These are phyloP conservation scores for Petrocephalus microphthalmus DNA, from an alignment of 2,113 vertebrate genomes.

Conservation along the genomic window DNA sequence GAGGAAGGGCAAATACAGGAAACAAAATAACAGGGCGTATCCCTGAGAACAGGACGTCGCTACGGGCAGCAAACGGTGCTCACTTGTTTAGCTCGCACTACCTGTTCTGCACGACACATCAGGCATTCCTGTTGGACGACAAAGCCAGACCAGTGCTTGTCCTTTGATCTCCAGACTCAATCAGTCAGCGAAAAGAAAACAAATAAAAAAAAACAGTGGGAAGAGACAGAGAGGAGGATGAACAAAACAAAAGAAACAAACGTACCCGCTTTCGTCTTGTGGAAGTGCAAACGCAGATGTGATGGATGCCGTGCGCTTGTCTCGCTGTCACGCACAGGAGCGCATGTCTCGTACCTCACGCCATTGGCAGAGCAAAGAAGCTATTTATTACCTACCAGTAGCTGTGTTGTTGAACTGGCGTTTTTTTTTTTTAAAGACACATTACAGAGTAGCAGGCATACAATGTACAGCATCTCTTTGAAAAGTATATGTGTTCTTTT, in stretches of 20 bases:
- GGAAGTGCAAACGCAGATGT: background rate
- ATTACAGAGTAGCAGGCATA: background rate
- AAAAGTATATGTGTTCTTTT: conserved; percentile 19
- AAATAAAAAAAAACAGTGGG: background rate
- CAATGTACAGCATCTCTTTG: conserved; percentile 25
- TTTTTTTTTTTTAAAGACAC: conserved; percentile 2
- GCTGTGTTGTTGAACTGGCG: background rate
- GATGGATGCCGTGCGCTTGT: conserved; percentile 8
- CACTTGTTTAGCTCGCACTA: conserved; percentile 7
- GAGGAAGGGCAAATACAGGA: background rate
- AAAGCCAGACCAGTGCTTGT: conserved; percentile 9
- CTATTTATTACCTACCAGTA: background rate
- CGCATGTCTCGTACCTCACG: background rate
- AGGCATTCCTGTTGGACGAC: conserved; percentile 16
- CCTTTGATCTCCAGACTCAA: background rate
- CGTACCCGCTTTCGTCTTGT: background rate
- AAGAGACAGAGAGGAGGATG: background rate
- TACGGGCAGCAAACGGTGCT: background rate
- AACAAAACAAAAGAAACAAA: conserved; percentile 6
- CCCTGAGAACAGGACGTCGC: background rate
- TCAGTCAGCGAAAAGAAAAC: conserved; percentile 13
- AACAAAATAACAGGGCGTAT: conserved; percentile 1
- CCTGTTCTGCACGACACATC: conserved; percentile 28
- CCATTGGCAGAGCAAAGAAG: background rate
- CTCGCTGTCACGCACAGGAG: background rate